These are phyloP conservation scores for Tricholaema leucomelas DNA, from an alignment of 2,113 vertebrate genomes.

Conservation along the genomic window DNA sequence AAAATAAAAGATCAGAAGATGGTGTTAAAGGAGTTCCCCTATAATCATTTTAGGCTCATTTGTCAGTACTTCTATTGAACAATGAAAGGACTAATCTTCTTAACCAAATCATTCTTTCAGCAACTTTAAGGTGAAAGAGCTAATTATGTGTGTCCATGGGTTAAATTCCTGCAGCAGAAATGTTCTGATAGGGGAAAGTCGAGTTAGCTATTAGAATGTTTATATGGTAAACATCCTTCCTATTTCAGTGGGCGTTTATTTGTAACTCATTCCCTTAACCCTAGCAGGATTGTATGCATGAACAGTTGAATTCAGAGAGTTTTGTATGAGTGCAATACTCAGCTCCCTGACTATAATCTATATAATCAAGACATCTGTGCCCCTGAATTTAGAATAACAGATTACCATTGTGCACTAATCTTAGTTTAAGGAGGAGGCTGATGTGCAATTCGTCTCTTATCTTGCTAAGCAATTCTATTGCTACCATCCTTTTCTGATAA, in stretches of 20 bases:
- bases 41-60: conserved; percentile 73
- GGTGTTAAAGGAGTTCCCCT: conserved; percentile 67
- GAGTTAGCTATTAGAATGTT: neutral
- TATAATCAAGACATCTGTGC: neutral
- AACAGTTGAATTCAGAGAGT: neutral
- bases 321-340: neutral
- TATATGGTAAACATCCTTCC: neutral
- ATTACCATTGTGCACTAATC: neutral
- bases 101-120: conserved; percentile 75
- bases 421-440: conserved; percentile 29
- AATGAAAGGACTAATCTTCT: conserved; percentile 78
- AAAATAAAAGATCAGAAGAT: conserved; percentile 61
- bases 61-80: conserved; percentile 74
- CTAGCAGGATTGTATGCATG: neutral
- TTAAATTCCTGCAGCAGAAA: conserved; percentile 42
- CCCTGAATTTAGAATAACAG: neutral
- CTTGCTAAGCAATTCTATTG: conserved; percentile 5
- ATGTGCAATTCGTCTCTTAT: neutral
- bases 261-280: neutral
- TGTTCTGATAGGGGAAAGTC: conserved; percentile 13
- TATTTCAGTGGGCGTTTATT: neutral
- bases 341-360: neutral
- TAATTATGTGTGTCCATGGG: conserved; percentile 44
- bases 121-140: conserved; percentile 72
- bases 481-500: conserved; percentile 24